A percentile compares a stretch with the other conserved stretches of the same genome.
Evolutionary conservation across 2,888 invertebrate species (phyloP).

Genomic region (Pterostichus madidus): DNA sequence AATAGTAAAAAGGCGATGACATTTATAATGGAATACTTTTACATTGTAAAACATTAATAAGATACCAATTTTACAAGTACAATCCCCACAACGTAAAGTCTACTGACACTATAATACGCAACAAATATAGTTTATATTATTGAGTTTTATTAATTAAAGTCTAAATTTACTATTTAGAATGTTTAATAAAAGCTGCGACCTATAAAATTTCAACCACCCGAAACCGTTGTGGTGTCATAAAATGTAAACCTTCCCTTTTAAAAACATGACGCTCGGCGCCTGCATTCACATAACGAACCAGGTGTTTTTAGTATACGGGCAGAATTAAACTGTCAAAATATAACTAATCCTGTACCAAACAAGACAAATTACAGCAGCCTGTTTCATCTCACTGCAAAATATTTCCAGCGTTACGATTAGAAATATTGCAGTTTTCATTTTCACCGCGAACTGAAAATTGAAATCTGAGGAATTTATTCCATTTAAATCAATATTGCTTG

Average conservation of each 20-base stretch:
- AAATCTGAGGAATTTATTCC: background rate
- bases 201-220: conserved; percentile 29
- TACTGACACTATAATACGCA: no score
- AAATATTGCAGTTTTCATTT: conserved; percentile 1
- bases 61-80: no score
- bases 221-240: conserved; percentile 26
- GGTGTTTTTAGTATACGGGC: conserved; percentile 51
- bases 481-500: no score
- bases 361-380: conserved; percentile 48
- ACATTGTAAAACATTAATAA: no score
- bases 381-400: conserved; percentile 17
- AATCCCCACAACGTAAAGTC: no score
- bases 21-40: no score
- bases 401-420: background rate
- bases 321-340: conserved; percentile 56
- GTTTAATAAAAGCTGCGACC: conserved; percentile 10
- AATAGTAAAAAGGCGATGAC: no score
- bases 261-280: conserved; percentile 12
- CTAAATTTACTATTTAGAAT: conserved; percentile 1
- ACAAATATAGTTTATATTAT: no score
- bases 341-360: conserved; percentile 51
- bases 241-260: conserved; percentile 28
- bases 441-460: background rate
- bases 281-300: conserved; percentile 41
- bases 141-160: conserved; percentile 5